Conservation (phyloP, 2,113 vertebrate genomes). For the Pyxicephalus adspersus region DNA sequence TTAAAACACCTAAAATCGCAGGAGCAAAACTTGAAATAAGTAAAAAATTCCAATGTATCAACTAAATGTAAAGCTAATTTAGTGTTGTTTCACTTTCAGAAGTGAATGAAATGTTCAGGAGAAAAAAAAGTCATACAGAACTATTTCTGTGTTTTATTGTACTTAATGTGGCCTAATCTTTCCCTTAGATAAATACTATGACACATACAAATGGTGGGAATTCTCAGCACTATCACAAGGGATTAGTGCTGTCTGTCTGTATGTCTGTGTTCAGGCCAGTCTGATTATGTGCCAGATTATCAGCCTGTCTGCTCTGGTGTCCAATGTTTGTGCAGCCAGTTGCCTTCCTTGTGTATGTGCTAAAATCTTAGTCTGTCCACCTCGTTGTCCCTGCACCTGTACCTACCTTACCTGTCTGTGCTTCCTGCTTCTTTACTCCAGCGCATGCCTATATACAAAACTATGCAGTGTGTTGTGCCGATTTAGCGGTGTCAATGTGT, state of each 20-base stretch:
- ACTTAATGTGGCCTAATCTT: not conserved
- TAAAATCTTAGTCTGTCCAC: too few species aligned
- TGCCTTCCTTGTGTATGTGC: not conserved
- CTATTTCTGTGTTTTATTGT: not conserved
- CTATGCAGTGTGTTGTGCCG: too few species aligned
- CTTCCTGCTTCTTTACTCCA: not conserved
- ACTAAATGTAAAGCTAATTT: not conserved
- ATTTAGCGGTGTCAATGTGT: too few species aligned
- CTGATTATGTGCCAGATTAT: slow-evolving; percentile 12
- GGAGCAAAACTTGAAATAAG: too few species aligned
- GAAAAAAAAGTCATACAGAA: not conserved
- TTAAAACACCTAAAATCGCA: too few species aligned
- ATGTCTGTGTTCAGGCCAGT: not conserved
- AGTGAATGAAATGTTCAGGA: not conserved
- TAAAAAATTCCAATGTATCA: too few species aligned
- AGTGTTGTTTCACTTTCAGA: not conserved
- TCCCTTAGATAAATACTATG: not conserved
- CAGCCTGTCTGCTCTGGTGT: slow-evolving; percentile 16
- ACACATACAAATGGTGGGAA: not conserved
- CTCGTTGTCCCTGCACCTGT: not conserved
- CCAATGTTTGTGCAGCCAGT: not conserved
- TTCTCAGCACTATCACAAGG: not conserved
- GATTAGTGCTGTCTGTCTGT: not conserved
- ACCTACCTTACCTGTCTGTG: not conserved
- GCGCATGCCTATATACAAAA: too few species aligned